Evolutionary conservation across 23 tunicate species (phyloP).

Genomic region (Ciona savignyi): DNA sequence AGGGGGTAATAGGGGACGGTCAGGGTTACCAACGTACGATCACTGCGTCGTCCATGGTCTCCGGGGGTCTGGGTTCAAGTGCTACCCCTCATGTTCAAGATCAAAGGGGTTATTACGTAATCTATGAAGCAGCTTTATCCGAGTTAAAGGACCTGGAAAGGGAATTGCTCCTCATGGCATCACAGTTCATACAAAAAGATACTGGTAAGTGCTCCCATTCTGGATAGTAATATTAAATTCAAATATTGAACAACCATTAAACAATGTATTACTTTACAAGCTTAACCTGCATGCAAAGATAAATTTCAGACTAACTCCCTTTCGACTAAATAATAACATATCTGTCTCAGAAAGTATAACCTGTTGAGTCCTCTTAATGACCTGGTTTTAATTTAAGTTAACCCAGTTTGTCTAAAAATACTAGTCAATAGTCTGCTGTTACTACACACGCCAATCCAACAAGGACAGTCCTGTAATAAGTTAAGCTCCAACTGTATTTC

Average conservation of each 20-base stretch:
- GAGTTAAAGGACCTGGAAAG: conserved; percentile 62
- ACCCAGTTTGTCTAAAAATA: too few species aligned
- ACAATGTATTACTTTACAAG: too few species aligned
- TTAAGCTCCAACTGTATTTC: too few species aligned
- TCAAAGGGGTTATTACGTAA: conserved; percentile 64
- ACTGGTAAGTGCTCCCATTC: conserved; percentile 29
- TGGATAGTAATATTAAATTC: too few species aligned
- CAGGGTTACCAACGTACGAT: conserved; percentile 32
- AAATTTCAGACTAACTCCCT: too few species aligned
- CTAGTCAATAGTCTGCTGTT: too few species aligned
- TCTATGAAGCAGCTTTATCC: conserved; percentile 67
- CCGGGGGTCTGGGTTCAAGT: conserved; percentile 32
- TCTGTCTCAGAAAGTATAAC: neutral
- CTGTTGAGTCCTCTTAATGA: too few species aligned
- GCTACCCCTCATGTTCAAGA: conserved; percentile 71
- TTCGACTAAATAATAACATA: neutral
- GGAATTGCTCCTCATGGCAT: conserved; percentile 78
- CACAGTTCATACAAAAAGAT: conserved; percentile 61
- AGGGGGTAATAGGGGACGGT: neutral
- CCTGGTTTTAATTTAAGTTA: too few species aligned
- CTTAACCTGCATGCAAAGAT: too few species aligned
- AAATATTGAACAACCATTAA: too few species aligned
- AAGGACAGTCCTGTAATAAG: too few species aligned
- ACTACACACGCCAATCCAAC: too few species aligned
- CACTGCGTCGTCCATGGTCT: conserved; percentile 49